phyloP scores from a whole-genome alignment of 2,113 vertebrate species.

The Candoia aspera region DNA sequence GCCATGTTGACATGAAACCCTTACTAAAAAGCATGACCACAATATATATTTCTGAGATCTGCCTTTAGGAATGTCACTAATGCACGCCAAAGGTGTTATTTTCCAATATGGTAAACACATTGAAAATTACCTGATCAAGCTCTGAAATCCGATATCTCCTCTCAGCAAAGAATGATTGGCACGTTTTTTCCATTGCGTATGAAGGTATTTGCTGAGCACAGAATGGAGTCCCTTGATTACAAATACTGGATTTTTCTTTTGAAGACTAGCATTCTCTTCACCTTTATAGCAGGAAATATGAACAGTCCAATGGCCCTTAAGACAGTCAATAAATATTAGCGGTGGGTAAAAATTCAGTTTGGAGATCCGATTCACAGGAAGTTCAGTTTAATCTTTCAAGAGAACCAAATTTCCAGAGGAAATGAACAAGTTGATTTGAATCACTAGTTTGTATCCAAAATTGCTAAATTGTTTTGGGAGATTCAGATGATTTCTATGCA shows the following conservation, averaged over 20 bases:
- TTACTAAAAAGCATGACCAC: constrained; percentile 28
- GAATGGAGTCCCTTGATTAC: background rate
- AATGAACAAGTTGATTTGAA: background rate
- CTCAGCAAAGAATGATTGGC: background rate
- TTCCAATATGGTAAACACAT: constrained; percentile 25
- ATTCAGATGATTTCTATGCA: background rate
- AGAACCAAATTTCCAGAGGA: background rate
- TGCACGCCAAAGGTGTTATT: background rate
- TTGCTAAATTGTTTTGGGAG: background rate
- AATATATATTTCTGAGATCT: constrained; percentile 6
- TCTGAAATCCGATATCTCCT: background rate
- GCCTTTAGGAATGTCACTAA: constrained; percentile 26
- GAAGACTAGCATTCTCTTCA: background rate
- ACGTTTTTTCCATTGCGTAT: background rate
- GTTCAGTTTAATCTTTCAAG: too few relatives aligned
- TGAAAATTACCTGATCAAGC: background rate
- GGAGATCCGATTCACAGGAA: background rate
- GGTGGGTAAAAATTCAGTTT: background rate
- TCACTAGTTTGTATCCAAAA: background rate
- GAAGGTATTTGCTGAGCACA: background rate
- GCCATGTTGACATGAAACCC: constrained; percentile 29
- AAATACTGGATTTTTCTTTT: background rate
- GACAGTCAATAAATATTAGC: background rate
- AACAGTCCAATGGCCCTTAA: background rate
- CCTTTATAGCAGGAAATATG: background rate